Conservation (phyloP, 2,113 vertebrate genomes). For the Chrysemys picta region DNA sequence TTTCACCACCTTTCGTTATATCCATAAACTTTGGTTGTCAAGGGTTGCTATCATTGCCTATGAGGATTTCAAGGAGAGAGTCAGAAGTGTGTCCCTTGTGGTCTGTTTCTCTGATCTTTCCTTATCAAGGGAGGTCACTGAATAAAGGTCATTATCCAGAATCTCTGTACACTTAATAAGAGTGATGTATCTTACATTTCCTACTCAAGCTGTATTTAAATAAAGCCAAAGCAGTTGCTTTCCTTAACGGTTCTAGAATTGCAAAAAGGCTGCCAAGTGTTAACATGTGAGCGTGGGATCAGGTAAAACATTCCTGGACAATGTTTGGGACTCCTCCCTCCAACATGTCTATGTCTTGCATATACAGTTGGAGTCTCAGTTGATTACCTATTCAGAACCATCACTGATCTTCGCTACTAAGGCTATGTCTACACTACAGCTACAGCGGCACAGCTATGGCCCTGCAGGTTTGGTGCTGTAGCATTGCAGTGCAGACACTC, state of each 20-base stretch:
- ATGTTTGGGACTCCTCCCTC: neutral
- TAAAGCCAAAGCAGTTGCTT: neutral
- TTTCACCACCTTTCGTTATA: neutral
- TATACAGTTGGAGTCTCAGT: neutral
- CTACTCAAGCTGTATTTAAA: neutral
- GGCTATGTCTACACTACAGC: neutral
- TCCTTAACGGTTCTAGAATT: neutral
- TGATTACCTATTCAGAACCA: neutral
- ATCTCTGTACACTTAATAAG: neutral
- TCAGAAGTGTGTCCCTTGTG: neutral
- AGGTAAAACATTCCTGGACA: neutral
- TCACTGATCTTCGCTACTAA: neutral
- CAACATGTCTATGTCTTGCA: neutral
- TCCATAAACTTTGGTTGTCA: neutral
- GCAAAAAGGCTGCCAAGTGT: neutral
- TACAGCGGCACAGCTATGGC: neutral
- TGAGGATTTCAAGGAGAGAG: neutral
- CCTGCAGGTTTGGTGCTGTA: neutral
- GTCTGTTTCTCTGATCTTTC: neutral
- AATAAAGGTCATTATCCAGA: neutral
- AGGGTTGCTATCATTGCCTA: neutral
- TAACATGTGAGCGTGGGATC: accelerated
- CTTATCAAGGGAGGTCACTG: neutral
- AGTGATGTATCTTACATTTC: neutral
- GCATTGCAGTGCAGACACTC: neutral